Evolutionary conservation across 1,140 invertebrate genomes (phyloP).

Genomic region (Lasaia peninsularis): DNA sequence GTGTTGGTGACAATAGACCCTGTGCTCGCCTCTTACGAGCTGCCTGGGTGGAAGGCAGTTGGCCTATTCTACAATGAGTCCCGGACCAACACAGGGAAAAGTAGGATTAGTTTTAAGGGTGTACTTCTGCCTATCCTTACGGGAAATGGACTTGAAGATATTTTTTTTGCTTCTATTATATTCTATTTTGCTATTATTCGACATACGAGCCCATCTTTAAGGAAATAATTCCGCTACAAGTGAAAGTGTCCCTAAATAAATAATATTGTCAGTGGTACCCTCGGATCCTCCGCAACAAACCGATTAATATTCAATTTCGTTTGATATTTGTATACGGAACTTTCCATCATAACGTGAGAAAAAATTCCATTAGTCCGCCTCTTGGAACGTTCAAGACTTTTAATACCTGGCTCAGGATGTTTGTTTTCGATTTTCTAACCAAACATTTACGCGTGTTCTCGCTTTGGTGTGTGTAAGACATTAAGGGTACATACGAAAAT

Average conservation of each 20-base stretch:
- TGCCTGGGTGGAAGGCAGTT: too few relatives aligned
- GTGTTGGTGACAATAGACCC: too few relatives aligned
- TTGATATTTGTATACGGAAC: slow-evolving; percentile 2
- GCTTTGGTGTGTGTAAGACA: slow-evolving; percentile 8
- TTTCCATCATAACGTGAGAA: slow-evolving; percentile 2
- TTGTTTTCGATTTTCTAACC: slow-evolving; percentile 45
- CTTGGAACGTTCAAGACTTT: slow-evolving; percentile 13
- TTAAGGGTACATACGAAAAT: neutral
- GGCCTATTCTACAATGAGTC: too few relatives aligned
- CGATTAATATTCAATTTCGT: slow-evolving; percentile 14
- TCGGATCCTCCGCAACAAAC: neutral
- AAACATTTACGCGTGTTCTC: slow-evolving; percentile 37
- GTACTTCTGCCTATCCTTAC: too few relatives aligned
- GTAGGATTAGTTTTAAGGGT: too few relatives aligned
- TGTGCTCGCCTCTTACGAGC: too few relatives aligned
- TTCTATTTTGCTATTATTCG: too few relatives aligned
- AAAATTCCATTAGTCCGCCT: slow-evolving; percentile 10
- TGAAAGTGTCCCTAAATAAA: slow-evolving; percentile 15
- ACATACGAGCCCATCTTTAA: too few relatives aligned
- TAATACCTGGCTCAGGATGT: slow-evolving; percentile 31
- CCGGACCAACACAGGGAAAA: too few relatives aligned
- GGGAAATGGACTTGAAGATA: too few relatives aligned
- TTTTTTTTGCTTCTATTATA: too few relatives aligned
- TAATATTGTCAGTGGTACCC: neutral
- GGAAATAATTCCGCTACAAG: too few relatives aligned